Conservation (phyloP, 2,888 invertebrate species). For the Tenthredo amoena region DNA sequence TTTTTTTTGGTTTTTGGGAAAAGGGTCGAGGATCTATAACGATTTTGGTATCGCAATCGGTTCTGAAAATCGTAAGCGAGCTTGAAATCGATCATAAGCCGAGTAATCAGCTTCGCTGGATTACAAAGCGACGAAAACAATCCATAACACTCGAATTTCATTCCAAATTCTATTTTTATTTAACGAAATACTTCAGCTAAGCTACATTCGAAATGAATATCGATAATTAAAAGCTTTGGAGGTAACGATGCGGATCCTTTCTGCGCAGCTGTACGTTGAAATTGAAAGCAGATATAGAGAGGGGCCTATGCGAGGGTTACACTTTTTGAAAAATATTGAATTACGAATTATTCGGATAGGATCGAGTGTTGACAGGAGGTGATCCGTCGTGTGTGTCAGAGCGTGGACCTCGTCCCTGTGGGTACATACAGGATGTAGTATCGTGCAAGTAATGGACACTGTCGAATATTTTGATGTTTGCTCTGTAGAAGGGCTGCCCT, state of each 20-base stretch:
- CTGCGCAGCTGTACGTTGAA: background rate
- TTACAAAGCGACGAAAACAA: background rate
- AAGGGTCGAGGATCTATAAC: background rate
- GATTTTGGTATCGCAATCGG: background rate
- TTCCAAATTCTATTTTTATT: background rate
- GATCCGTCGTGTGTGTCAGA: conserved; percentile 13
- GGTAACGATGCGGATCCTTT: background rate
- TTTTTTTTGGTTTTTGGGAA: background rate
- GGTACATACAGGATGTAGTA: background rate
- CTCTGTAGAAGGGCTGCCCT: conserved; percentile 4
- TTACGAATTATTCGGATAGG: background rate
- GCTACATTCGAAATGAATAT: no score
- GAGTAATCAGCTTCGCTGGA: background rate
- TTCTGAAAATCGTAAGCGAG: background rate
- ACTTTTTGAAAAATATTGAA: conserved; percentile 31
- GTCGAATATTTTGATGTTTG: conserved; percentile 42
- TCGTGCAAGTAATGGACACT: conserved; percentile 46
- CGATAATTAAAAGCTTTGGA: background rate
- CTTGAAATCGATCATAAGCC: background rate
- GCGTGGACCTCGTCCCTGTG: background rate
- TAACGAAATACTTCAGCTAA: no score
- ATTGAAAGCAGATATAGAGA: background rate
- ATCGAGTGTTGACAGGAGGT: conserved; percentile 39
- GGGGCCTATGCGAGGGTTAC: background rate
- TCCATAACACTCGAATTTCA: background rate